Percentiles rank a stretch among this genome's conserved stretches.
Evolutionary conservation across 2,113 vertebrate species (phyloP).

Genomic region (Microtus ochrogaster): DNA sequence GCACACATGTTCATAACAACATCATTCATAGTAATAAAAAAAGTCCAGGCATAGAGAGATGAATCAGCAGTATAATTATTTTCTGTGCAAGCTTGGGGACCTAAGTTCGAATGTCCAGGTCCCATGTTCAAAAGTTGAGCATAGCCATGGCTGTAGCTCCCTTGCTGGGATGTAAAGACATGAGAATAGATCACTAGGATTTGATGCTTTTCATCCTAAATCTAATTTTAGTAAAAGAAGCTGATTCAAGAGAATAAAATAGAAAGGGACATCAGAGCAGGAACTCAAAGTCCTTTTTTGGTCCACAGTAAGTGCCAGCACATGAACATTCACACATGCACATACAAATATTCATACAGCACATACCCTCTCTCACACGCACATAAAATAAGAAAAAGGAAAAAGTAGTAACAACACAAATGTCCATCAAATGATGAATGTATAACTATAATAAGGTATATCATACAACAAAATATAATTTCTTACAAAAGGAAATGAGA

Average conservation of each 20-base stretch:
- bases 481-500: background rate
- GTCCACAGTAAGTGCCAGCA: background rate
- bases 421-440: background rate
- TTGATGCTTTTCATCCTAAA: background rate
- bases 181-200: background rate
- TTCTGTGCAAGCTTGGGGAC: background rate
- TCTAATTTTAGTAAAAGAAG: background rate
- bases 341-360: background rate
- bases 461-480: constrained; percentile 14
- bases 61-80: background rate
- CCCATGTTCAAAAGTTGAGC: background rate
- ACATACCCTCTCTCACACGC: no score
- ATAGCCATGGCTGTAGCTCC: background rate
- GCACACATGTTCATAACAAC: background rate
- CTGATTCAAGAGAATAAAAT: no score
- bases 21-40: background rate
- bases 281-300: no score
- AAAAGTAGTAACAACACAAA: background rate
- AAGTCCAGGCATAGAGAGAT: background rate
- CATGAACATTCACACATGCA: background rate
- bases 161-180: background rate
- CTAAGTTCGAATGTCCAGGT: background rate
- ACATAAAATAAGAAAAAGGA: background rate
- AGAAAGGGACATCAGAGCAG: background rate
- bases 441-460: background rate